These are phyloP conservation scores for Pelvicachromis taeniatus DNA, from an alignment of 2,113 vertebrate genomes.

Conservation along the genomic window DNA sequence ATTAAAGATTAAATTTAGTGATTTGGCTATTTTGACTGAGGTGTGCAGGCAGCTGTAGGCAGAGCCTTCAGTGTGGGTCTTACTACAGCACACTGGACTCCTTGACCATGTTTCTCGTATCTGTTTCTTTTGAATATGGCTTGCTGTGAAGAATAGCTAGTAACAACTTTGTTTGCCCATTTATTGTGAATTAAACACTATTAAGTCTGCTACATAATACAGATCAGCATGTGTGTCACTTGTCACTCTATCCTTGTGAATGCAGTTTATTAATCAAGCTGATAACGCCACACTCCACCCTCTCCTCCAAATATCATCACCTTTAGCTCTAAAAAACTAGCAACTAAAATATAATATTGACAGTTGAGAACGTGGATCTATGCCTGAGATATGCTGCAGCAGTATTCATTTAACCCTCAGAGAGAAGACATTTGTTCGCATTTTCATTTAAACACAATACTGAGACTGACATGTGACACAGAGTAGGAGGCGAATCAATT, in stretches of 20 bases:
- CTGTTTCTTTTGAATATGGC: neutral
- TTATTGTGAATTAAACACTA: fast-evolving
- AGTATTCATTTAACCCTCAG: neutral
- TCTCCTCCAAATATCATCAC: neutral
- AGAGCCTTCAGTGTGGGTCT: no score
- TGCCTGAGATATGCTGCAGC: neutral
- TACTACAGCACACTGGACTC: no score
- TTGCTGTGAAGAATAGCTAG: neutral
- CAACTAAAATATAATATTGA: neutral
- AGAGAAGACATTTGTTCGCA: neutral
- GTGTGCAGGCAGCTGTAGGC: neutral
- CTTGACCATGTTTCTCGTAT: no score
- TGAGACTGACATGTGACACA: neutral
- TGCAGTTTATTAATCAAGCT: neutral
- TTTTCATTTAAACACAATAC: neutral
- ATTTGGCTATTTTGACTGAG: fast-evolving
- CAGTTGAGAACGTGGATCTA: neutral
- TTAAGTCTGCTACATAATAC: neutral
- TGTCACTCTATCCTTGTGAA: neutral
- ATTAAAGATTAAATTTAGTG: neutral
- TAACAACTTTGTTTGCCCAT: neutral
- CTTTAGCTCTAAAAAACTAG: neutral
- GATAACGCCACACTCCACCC: neutral
- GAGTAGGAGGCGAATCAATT: neutral
- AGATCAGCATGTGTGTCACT: neutral